These are phyloP conservation scores for Holocentrus rufus DNA, from an alignment of 2,797 vertebrate genomes.

Conservation along the genomic window DNA sequence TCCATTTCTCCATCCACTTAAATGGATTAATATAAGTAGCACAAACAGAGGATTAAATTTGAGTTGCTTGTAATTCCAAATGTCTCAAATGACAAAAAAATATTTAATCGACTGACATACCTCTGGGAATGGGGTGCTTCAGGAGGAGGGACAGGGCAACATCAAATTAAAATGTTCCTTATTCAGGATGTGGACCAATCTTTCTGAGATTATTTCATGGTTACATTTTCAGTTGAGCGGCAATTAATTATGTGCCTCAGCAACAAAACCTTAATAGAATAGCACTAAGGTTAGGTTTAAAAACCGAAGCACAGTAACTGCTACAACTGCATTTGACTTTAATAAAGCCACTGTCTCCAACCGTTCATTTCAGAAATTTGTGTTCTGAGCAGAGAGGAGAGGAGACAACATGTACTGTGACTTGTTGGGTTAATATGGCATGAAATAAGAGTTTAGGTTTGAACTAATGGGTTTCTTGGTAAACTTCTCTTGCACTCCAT, in stretches of 20 bases:
- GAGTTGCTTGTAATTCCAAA: too few species aligned
- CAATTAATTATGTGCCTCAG: constrained; percentile 29
- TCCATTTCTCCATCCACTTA: too few species aligned
- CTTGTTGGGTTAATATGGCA: constrained; percentile 10
- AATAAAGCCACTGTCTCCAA: constrained; percentile 30
- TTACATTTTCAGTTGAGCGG: constrained; percentile 32
- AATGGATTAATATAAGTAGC: too few species aligned
- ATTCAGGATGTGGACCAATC: background rate
- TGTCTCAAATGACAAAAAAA: too few species aligned
- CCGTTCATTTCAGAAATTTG: constrained; percentile 19
- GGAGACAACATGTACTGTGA: background rate
- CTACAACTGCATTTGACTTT: constrained; percentile 41
- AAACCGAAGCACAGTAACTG: constrained; percentile 12
- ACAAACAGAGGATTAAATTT: too few species aligned
- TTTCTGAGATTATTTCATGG: constrained; percentile 19
- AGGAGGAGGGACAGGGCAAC: too few species aligned
- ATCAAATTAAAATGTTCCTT: too few species aligned
- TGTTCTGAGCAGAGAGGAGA: constrained; percentile 25
- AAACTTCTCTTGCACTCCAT: background rate
- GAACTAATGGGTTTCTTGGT: background rate
- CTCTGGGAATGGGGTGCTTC: too few species aligned
- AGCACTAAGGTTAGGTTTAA: too few species aligned
- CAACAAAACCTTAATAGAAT: too few species aligned
- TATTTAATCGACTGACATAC: too few species aligned
- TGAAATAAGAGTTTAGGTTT: constrained; percentile 31